These are phyloP conservation scores for Ophthalmolycus amberensis DNA, from an alignment of 2,113 vertebrate genomes.

Conservation along the genomic window DNA sequence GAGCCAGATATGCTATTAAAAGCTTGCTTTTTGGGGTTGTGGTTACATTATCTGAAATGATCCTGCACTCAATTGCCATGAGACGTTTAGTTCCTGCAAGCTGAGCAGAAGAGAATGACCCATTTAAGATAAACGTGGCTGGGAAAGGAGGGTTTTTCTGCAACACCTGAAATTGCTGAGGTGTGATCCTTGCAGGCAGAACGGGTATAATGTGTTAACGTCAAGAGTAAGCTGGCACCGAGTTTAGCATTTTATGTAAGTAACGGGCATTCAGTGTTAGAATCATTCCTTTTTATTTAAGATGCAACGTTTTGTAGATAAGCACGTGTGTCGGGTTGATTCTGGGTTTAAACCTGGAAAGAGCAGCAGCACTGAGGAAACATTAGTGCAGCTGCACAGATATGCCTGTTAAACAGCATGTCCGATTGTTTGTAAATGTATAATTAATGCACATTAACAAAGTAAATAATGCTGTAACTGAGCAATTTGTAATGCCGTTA, in stretches of 20 bases:
- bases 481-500: neutral
- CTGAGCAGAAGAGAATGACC: slow-evolving; percentile 31
- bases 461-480: neutral
- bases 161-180: slow-evolving; percentile 15
- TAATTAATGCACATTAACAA: neutral
- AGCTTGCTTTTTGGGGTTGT: slow-evolving; percentile 16
- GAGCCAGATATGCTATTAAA: slow-evolving; percentile 10
- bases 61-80: neutral
- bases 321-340: neutral
- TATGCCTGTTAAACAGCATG: neutral
- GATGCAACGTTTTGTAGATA: neutral
- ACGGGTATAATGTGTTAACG: neutral
- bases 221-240: neutral
- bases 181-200: slow-evolving; percentile 19
- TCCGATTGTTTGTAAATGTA: neutral
- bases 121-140: slow-evolving; percentile 31
- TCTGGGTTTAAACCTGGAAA: neutral
- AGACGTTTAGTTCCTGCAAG: slow-evolving; percentile 18
- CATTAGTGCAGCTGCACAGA: neutral
- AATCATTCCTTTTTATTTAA: slow-evolving; percentile 15
- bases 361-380: neutral
- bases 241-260: slow-evolving; percentile 10
- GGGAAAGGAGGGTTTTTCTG: neutral
- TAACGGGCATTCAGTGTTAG: slow-evolving; percentile 1
- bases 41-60: slow-evolving; percentile 14